Conservation (phyloP, 2,113 vertebrate species). For the Oreotragus oreotragus region DNA sequence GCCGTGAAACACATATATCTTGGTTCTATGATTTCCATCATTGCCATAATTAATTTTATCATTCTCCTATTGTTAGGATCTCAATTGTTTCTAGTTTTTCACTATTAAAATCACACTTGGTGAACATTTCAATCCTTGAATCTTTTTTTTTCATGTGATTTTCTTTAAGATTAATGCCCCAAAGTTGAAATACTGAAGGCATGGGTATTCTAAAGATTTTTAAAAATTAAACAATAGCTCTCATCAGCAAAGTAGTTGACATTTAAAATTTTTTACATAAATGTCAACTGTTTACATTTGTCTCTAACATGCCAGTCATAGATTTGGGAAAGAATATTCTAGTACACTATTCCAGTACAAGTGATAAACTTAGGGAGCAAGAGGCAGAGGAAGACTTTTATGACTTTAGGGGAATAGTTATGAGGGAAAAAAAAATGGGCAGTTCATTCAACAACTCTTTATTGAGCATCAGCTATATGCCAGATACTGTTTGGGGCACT, state of each 20-base stretch:
- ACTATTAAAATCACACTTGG: background rate
- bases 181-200: background rate
- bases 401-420: background rate
- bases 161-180: background rate
- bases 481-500: background rate
- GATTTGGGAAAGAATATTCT: background rate
- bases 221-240: background rate
- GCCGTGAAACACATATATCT: constrained; percentile 24
- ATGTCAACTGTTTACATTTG: background rate
- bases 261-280: background rate
- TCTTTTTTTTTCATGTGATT: background rate
- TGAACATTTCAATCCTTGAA: background rate
- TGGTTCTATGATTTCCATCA: constrained; percentile 16
- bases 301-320: background rate
- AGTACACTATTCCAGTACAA: background rate
- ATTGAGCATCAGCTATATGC: background rate
- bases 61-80: background rate
- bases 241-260: background rate
- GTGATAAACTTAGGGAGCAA: background rate
- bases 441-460: background rate
- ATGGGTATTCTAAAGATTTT: background rate
- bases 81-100: background rate
- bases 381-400: background rate
- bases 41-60: constrained; percentile 15
- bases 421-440: background rate